Conservation (phyloP, 64 coral and sea anemone genomes). For the Hydrozoanthus tunicans region DNA sequence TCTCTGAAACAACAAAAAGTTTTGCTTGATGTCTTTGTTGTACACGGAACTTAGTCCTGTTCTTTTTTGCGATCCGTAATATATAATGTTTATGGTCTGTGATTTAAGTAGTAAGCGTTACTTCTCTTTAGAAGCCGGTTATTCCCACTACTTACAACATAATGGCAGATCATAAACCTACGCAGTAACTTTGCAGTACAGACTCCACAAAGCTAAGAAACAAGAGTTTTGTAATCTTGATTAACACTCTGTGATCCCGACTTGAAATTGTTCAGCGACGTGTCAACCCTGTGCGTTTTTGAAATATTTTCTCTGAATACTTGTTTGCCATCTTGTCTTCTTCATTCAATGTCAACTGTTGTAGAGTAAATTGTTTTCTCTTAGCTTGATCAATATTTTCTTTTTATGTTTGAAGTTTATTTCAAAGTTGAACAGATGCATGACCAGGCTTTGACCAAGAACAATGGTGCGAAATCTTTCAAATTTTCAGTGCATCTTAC, state of each 20-base stretch:
- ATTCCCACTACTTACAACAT: background rate
- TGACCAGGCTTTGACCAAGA: background rate
- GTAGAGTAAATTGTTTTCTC: background rate
- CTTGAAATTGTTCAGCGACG: background rate
- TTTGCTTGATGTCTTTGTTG: background rate
- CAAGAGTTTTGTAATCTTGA: constrained; percentile 21
- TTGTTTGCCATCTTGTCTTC: background rate
- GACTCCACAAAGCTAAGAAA: background rate
- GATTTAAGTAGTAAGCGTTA: background rate
- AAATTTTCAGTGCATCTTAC: background rate
- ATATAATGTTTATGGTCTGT: background rate
- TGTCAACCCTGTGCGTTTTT: constrained; percentile 29
- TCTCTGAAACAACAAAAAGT: background rate
- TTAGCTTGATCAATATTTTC: constrained; percentile 36
- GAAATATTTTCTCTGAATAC: constrained; percentile 3
- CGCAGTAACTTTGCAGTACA: background rate
- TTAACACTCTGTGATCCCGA: background rate
- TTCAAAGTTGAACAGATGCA: background rate
- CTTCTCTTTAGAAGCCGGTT: background rate
- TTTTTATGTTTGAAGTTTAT: constrained; percentile 30
- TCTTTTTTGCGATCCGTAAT: background rate
- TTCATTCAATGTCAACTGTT: background rate
- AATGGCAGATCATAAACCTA: background rate
- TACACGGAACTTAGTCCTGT: background rate
- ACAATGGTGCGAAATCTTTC: background rate